These are phyloP conservation scores for Himalopsyche japonica DNA, from an alignment of 2,888 invertebrate species.

Conservation along the genomic window DNA sequence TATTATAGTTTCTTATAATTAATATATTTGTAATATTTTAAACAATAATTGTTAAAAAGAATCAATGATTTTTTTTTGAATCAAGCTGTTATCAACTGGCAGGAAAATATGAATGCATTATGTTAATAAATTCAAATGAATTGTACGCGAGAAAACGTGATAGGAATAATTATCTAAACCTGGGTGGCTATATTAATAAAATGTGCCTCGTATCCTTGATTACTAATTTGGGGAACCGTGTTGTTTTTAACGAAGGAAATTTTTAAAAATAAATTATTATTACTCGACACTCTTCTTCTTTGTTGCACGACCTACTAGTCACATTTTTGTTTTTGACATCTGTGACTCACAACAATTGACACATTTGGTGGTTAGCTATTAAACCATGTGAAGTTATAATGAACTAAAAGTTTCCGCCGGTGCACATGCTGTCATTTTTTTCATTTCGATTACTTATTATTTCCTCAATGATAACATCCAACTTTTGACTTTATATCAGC, in stretches of 20 bases:
- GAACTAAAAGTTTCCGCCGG: no score
- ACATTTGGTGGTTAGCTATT: neutral
- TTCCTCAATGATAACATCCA: no score
- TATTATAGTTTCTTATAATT: no score
- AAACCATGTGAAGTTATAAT: neutral
- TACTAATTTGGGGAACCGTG: neutral
- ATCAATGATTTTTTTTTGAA: no score
- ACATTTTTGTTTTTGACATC: neutral
- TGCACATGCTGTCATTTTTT: no score
- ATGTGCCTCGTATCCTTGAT: neutral
- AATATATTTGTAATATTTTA: no score
- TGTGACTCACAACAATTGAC: neutral
- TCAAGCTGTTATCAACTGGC: neutral
- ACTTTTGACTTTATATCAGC: no score
- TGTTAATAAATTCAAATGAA: conserved; percentile 15
- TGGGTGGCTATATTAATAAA: neutral
- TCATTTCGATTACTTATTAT: no score
- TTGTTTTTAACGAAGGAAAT: neutral
- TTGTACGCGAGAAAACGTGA: conserved; percentile 11
- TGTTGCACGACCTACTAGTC: neutral
- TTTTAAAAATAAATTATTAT: neutral
- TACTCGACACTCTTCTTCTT: neutral
- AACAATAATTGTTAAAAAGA: no score
- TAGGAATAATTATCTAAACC: conserved; percentile 2
- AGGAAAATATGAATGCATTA: neutral